Base-by-base conservation (phyloP, 2,888 invertebrate species). In the Ochropleura leucogaster region DNA sequence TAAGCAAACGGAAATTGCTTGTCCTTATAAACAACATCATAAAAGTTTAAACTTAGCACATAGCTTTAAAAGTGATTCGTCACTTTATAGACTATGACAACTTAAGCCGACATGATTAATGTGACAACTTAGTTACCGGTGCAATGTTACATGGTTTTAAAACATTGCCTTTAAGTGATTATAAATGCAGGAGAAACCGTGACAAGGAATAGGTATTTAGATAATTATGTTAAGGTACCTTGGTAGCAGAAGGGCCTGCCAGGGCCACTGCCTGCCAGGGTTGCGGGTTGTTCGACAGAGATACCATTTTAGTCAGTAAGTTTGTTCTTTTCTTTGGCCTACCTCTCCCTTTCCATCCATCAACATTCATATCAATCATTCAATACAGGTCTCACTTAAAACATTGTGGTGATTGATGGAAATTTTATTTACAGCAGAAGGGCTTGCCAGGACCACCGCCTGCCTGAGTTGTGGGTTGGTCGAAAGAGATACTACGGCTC, bases 21-120 rank as follows among this genome's bases (percentile, higher is more conserved):
- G 47, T 72, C 49, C 44, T 65, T 62, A 77, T 66, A 55, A 77
- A 20, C 51, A 3, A 12, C 47, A 40, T 66, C 42, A 67, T 63
- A 69, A 72, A 72, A 63, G n/a, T 69, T 16, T 57, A 20, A 55
- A 55, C 14, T 74, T 67, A 73, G 49, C 44, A 18, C 2, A n/a
- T n/a, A 14, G 59, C 30, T 30, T 20, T n/a, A 68, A 51, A 70
- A 68, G 63, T 66, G 64, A 83, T 77, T 72, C 83, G 77, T 80
- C 77, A 83, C 46, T 67, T 49, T 16, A 74, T 63, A 64, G 63
- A 57, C 72, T 69, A 47, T 64, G 71, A 83, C 72, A 77, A 57
- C 42, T 62, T 51, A 76, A 76, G 18, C 30, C 20, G 72, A 73
- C 85, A 66, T 80, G 77, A 84, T 84, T 74, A 65, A 84, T 85